Evolutionary conservation across 1,140 invertebrate species (phyloP), one percentile per base, ranked within the genome.

Genomic region (Zaprionus kolodkinae): DNA sequence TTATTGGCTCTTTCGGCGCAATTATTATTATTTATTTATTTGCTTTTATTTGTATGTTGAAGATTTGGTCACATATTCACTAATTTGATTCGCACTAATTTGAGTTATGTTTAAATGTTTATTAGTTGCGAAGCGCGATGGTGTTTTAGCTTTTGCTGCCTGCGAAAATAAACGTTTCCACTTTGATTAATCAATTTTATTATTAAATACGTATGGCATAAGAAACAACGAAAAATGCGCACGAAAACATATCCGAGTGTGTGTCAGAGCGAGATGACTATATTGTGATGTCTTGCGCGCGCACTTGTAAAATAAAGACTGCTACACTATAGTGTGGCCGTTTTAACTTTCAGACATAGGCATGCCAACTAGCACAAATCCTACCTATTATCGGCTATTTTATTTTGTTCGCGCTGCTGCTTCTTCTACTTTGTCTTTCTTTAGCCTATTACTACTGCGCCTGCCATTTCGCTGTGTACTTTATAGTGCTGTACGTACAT

Each of bases 151-250:
- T 83, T 87, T 87, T 84, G 69, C 55, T 81, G 73, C 85, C 77
- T 89, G 81, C 62, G 64, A 69, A 78, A 76, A 66, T 55, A 84
- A 84, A 78, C 69, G 83, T 72, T 88, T 88, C 30, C 48, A 70
- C 72, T 79, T 88, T 81, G 85, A 88, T 88, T 88, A 88, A 88
- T 88, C 81, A 88, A 88, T 88, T 88, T 85, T 89, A 89, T 89
- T 88, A 89, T 89, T 89, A 89, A 81, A 81, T 86, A 89, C 84
- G 80, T 84, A 89, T 88, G 84, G 74, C 71, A 84, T 54, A 83
- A 79, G 85, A 88, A 89, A 68, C 45, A 89, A 76, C 43, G 71
- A 62, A 73, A 80, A 85, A 73, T 72, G 71, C 36, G 71, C 61
- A 67, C 63, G 50, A 81, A 83, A 89, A 85, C 78, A 85, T 59